phyloP scores from a whole-genome alignment of 2,113 vertebrate genomes.

The Sisor rabdophorus region DNA sequence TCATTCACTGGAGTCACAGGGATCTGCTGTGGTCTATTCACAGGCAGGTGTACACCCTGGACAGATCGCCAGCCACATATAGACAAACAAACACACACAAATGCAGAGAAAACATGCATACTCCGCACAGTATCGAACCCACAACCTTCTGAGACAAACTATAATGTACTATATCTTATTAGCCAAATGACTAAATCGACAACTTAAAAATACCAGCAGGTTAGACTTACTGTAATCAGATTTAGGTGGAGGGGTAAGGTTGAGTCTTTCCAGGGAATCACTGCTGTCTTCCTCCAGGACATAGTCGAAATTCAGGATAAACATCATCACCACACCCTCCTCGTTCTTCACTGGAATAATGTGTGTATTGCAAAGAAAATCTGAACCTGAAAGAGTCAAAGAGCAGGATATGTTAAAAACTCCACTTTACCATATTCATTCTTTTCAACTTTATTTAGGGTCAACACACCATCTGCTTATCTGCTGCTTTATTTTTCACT shows the following conservation, averaged over 20 bases:
- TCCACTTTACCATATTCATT: not conserved
- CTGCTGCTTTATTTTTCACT: constrained; percentile 26
- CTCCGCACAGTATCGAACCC: no score
- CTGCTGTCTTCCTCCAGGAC: constrained; percentile 80
- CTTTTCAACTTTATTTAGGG: constrained; percentile 7
- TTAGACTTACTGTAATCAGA: constrained; percentile 84
- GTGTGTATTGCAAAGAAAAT: constrained; percentile 92
- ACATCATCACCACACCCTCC: constrained; percentile 97
- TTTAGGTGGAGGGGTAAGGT: constrained; percentile 83
- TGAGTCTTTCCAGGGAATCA: constrained; percentile 80
- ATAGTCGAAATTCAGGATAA: constrained; percentile 95
- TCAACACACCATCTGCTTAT: not conserved
- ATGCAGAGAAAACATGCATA: no score
- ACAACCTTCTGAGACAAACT: no score
- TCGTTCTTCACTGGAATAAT: constrained; percentile 97
- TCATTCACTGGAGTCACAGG: no score
- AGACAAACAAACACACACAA: no score
- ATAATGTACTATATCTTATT: not conserved
- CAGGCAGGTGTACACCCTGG: no score
- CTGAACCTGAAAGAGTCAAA: constrained; percentile 74
- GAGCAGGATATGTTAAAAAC: constrained; percentile 1
- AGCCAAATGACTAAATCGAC: not conserved
- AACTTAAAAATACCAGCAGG: not conserved
- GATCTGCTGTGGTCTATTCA: no score
- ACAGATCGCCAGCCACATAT: no score